A percentile compares a stretch with the other conserved stretches of the same genome.
Conservation (phyloP, 2,113 vertebrate genomes). For the Empidonax alnorum region DNA sequence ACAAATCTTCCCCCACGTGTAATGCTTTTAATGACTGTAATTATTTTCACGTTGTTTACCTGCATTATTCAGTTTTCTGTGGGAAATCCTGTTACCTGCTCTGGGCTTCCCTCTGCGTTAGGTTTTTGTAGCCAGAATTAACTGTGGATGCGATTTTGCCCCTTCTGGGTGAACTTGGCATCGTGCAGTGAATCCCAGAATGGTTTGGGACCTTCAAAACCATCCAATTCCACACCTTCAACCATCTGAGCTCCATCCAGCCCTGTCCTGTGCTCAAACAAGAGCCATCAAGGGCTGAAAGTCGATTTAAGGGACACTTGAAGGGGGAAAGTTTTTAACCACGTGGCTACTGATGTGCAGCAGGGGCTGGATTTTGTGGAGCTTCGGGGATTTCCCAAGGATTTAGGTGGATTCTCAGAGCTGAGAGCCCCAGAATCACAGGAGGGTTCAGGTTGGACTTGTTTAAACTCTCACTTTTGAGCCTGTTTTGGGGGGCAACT, state of each 20-base stretch:
- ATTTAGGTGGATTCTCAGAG: not conserved
- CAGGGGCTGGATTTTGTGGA: not conserved
- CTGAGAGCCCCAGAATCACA: not conserved
- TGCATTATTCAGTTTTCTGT: accelerated
- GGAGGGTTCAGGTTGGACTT: accelerated
- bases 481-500: accelerated
- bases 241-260: not conserved
- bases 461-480: accelerated
- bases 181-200: accelerated
- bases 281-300: not conserved
- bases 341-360: accelerated
- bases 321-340: not conserved
- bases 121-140: not conserved
- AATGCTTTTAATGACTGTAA: slow-evolving; percentile 26
- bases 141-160: not conserved
- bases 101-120: not conserved
- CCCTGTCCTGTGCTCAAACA: not conserved
- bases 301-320: not conserved
- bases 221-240: not conserved
- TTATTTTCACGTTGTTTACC: slow-evolving; percentile 3
- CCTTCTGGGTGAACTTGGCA: not conserved
- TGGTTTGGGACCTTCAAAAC: not conserved
- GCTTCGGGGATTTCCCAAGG: not conserved
- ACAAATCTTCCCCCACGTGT: slow-evolving; percentile 21
- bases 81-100: not conserved